phyloP scores from a whole-genome alignment of 2,888 invertebrate genomes.

The Synanthedon vespiformis region DNA sequence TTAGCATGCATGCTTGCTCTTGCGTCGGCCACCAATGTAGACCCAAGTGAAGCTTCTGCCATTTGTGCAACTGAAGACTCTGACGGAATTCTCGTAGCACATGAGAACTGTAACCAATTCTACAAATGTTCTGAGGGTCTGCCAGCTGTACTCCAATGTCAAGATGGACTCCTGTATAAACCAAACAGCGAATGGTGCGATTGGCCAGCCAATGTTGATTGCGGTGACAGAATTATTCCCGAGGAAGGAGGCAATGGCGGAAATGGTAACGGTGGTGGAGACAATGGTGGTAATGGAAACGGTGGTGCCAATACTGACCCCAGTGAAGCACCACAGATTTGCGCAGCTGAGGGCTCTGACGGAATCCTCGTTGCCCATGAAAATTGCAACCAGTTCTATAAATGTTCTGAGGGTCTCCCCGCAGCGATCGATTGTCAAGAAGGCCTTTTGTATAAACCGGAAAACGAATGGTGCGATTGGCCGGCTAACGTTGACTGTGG shows the following conservation, averaged over 20 bases:
- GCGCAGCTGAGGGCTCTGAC: slow-evolving; percentile 18
- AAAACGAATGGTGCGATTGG: slow-evolving; percentile 26
- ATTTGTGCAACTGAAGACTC: background rate
- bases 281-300: background rate
- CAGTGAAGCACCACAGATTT: slow-evolving; percentile 20
- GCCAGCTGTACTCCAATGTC: slow-evolving; percentile 13
- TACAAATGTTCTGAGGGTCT: slow-evolving; percentile 18
- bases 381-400: slow-evolving; percentile 27
- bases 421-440: slow-evolving; percentile 17
- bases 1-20: background rate
- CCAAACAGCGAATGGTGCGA: slow-evolving; percentile 18
- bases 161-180: slow-evolving; percentile 12
- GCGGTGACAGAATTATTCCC: slow-evolving; percentile 16
- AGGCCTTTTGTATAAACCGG: slow-evolving; percentile 21
- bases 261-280: slow-evolving; percentile 1
- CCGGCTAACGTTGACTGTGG: slow-evolving; percentile 12
- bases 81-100: background rate
- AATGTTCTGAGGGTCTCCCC: slow-evolving; percentile 20
- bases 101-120: slow-evolving; percentile 17
- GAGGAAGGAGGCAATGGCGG: background rate
- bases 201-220: slow-evolving; percentile 18
- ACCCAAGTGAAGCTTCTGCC: slow-evolving; percentile 14
- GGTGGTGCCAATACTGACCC: slow-evolving; percentile 10
- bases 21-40: slow-evolving; percentile 12
- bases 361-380: slow-evolving; percentile 23